Evolutionary conservation across 2,797 vertebrate genomes (phyloP).

Genomic region (Dipus sagitta): DNA sequence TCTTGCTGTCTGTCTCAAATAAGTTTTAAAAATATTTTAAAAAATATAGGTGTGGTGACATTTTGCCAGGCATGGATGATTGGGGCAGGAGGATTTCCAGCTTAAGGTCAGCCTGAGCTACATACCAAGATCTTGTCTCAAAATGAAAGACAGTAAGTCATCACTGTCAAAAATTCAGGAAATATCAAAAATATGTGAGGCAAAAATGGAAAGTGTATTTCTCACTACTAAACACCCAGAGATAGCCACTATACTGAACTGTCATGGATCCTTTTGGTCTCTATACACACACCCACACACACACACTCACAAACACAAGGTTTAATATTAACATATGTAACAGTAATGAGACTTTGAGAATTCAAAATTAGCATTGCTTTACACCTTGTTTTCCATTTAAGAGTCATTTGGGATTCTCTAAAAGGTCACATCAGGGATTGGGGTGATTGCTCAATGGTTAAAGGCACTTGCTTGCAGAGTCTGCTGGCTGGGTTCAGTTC

Average conservation of each 20-base stretch:
- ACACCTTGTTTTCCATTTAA: slow-evolving; percentile 36
- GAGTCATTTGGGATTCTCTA: not conserved
- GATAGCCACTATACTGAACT: not conserved
- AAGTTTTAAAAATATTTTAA: too few species aligned
- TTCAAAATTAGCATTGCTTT: slow-evolving; percentile 49
- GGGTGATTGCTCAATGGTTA: not conserved
- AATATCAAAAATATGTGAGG: not conserved
- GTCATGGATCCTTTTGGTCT: not conserved
- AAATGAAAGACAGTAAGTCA: not conserved
- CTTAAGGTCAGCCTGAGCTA: not conserved
- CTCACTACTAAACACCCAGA: not conserved
- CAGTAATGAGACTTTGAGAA: too few species aligned
- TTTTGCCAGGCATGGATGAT: too few species aligned
- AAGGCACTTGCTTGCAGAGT: not conserved
- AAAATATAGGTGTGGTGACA: too few species aligned
- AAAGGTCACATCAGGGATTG: not conserved
- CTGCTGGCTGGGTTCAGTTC: too few species aligned
- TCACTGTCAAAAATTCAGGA: not conserved
- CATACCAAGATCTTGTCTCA: not conserved
- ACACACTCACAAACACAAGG: too few species aligned
- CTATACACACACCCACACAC: not conserved
- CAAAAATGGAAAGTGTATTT: slow-evolving; percentile 27
- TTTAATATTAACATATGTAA: too few species aligned
- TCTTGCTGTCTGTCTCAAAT: too few species aligned
- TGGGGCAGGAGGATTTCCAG: too few species aligned